A percentile compares a stretch with the other conserved stretches of the same genome.
Evolutionary conservation across 2,888 invertebrate species (phyloP).

Genomic region (Hecatera dysodea): DNA sequence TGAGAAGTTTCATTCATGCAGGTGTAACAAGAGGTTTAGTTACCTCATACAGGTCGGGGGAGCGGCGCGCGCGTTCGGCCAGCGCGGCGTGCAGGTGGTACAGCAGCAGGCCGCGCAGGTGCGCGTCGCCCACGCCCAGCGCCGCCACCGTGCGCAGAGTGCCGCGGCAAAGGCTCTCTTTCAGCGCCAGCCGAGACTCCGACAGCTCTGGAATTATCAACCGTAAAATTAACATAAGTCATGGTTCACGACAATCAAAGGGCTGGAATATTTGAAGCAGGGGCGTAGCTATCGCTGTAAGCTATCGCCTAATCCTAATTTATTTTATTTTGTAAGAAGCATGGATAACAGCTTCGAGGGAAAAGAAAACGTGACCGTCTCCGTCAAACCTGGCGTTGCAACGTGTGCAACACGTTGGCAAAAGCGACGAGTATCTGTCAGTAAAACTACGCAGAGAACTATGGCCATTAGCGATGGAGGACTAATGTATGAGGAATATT

Average conservation of each 20-base stretch:
- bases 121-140: conserved; percentile 91
- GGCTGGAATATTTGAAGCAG: too few species aligned
- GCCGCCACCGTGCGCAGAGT: conserved; percentile 90
- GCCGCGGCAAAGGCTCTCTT: conserved; percentile 92
- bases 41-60: conserved; percentile 86
- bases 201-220: conserved; percentile 88
- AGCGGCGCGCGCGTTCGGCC: conserved; percentile 88
- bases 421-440: too few species aligned
- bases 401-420: too few species aligned
- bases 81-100: conserved; percentile 90
- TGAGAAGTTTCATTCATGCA: neutral
- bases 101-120: conserved; percentile 87
- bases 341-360: too few species aligned
- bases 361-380: too few species aligned
- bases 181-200: conserved; percentile 89
- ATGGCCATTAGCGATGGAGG: too few species aligned
- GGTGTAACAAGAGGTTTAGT: neutral
- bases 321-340: too few species aligned
- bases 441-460: too few species aligned
- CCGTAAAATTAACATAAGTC: neutral
- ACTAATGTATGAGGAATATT: too few species aligned
- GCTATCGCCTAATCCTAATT: too few species aligned
- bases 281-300: too few species aligned
- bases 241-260: neutral
- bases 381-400: too few species aligned